phyloP scores from a whole-genome alignment of 2,113 vertebrate genomes.

The Siniperca knerii region DNA sequence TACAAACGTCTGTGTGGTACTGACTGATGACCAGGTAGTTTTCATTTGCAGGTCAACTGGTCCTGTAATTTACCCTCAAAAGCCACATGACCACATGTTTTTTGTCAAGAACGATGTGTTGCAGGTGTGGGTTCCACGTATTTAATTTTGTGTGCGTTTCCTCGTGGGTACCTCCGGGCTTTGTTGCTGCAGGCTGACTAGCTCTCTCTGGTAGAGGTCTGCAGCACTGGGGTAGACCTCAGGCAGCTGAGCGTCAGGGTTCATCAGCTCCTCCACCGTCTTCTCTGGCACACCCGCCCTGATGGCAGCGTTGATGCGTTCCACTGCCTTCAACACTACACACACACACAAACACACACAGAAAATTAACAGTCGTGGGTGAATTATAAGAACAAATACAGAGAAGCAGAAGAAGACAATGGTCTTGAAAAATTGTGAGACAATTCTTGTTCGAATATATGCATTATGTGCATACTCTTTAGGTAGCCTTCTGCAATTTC shows the following conservation, averaged over 20 bases:
- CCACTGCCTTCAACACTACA: constrained; percentile 90
- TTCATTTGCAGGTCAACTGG: neutral
- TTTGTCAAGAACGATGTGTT: neutral
- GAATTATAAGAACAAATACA: neutral
- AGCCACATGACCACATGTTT: neutral
- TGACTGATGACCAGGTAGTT: neutral
- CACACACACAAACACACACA: neutral
- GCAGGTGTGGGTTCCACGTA: neutral
- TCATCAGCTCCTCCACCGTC: constrained; percentile 93
- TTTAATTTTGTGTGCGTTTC: neutral
- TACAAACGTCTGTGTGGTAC: neutral
- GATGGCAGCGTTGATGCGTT: constrained; percentile 91
- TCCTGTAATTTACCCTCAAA: constrained; percentile 3
- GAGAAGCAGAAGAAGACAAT: neutral
- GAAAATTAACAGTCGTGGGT: neutral
- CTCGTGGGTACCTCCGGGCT: constrained; percentile 86
- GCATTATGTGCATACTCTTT: constrained; percentile 84
- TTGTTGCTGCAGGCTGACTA: constrained; percentile 93
- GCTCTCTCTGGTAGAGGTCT: constrained; percentile 94
- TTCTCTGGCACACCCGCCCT: constrained; percentile 87
- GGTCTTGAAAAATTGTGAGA: neutral
- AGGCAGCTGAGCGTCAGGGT: constrained; percentile 94
- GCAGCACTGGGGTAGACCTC: constrained; percentile 92
- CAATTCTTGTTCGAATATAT: neutral
- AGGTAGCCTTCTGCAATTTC: constrained; percentile 86